Base-by-base conservation (phyloP, 2,888 invertebrate genomes). In the Agrochola lychnidis region DNA sequence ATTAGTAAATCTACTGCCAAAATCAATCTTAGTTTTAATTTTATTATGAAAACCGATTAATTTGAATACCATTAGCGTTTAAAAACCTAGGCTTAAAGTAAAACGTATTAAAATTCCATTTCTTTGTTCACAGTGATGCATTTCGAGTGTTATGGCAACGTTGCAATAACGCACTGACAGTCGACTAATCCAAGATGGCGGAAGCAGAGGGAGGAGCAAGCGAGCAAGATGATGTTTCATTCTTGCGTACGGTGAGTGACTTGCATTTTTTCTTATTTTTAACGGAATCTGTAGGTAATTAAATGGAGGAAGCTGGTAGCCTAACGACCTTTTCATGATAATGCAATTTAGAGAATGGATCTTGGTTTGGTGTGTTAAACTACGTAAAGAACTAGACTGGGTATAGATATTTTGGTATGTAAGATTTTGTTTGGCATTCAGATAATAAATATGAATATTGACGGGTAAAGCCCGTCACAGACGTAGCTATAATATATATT, bases 141-240 rank as follows among this genome's bases (percentile, higher is more conserved):
- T 92, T 91, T 91, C 89, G 89, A 87, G 89, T 92, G 93, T 90
- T 92, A 93, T 94, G 94, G 89, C 90, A 80, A 89, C 88, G 89
- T 90, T 88, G 89, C 85, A 88, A 75, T 90, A 90, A 87, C 90
- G 87, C 89, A 91, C 89, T 88, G 83, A 89, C 79, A 92, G 89
- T 90, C 87, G 89, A 87, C 84, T 91, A 91, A 89, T 88, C 61
- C 93, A 96, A 94, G 78, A 99, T 99, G 99, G 99, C 99, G 94
- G 99, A 99, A 97, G 98, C 98, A 93, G 99, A 99, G 96, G 99
- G 99, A 93, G 98, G 99, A 89, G 96, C 96, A 80, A 99, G 99
- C 93, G 99, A 99, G 97, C 99, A 99, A 97, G 99, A 99, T 98
- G 99, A 99, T 98, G 99, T 99, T 97, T 99, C 99, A 96, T 99